Evolutionary conservation across 35 echinoderm and acorn worm genomes (phyloP), one percentile per base, ranked within the genome.

Genomic region (Holothuria glaberrima): DNA sequence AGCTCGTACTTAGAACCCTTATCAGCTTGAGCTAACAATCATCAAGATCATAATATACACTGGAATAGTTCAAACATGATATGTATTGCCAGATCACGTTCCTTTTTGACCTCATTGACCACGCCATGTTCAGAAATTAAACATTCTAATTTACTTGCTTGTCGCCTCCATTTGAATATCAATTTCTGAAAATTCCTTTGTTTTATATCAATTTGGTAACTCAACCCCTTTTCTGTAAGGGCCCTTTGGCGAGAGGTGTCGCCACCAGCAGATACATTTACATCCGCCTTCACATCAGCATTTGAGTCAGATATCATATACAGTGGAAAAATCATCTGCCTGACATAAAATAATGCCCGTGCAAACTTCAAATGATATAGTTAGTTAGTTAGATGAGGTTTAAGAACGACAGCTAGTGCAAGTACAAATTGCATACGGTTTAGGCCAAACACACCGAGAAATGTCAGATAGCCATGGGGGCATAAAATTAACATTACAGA

Each of bases 181-280:
- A 75, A 75, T 5, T 75, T 30, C 27, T 30, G 71, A 75, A 75
- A 75, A 6, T 75, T 75, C 28, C 71, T 30, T 41, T 75, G 71
- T 20, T 75, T 30, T 30, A 36, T 41, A 10, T 75, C 71, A 75
- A 75, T 75, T 41, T 75, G 71, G 71, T 75, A 75, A 30, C 20
- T 75, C 35, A 75, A 75, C 35, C 71, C 71, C 71, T 36, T 75
- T 75, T 75, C 71, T 41, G 71, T 75, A 6, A 75, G 71, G 26
- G 6, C 29, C 29, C 71, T 75, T 33, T 41, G 27, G 20, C 71
- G 71, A 67, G 6, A 3, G 3, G 6, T 6, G 16, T 22, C 29
- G 3, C 63, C 33, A 28, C 71, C 71, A 6, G 9, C 71, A 75
- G 26, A 4, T 41, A 65, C 4, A 16, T 65, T 16, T 65, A 4